Percentiles rank a stretch among this genome's conserved stretches.
Conservation (phyloP, 2,113 vertebrate genomes). For the Sander vitreus region DNA sequence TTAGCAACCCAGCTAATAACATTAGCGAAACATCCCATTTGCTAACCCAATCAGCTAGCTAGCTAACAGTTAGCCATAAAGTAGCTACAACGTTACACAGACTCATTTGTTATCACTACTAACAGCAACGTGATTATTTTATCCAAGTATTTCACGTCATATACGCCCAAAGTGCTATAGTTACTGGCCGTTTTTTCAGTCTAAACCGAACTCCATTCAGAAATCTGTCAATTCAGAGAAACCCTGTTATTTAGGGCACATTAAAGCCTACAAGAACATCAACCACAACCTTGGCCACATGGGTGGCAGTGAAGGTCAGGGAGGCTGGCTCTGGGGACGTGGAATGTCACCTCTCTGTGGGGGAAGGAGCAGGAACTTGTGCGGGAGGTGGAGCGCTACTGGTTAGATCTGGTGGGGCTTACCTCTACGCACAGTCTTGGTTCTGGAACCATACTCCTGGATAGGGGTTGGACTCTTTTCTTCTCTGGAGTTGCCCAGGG, state of each 20-base stretch:
- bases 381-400: too few species aligned
- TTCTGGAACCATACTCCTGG: too few species aligned
- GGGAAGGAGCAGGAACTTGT: too few species aligned
- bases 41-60: not conserved
- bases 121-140: not conserved
- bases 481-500: too few species aligned
- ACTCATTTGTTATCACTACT: not conserved
- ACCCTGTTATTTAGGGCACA: fast-evolving
- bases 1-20: not conserved
- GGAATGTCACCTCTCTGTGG: too few species aligned
- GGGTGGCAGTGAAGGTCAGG: too few species aligned
- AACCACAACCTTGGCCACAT: fast-evolving
- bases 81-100: fast-evolving
- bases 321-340: too few species aligned
- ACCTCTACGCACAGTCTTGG: too few species aligned
- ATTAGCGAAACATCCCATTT: not conserved
- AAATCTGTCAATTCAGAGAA: not conserved
- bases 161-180: not conserved
- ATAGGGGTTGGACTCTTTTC: too few species aligned
- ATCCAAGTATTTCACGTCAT: fast-evolving
- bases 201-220: not conserved
- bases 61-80: not conserved
- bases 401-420: too few species aligned
- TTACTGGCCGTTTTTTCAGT: not conserved
- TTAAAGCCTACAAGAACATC: fast-evolving